Evolutionary conservation across 2,797 vertebrate genomes (phyloP), one percentile per base, ranked within the genome.

Genomic region (Mareca strepera): DNA sequence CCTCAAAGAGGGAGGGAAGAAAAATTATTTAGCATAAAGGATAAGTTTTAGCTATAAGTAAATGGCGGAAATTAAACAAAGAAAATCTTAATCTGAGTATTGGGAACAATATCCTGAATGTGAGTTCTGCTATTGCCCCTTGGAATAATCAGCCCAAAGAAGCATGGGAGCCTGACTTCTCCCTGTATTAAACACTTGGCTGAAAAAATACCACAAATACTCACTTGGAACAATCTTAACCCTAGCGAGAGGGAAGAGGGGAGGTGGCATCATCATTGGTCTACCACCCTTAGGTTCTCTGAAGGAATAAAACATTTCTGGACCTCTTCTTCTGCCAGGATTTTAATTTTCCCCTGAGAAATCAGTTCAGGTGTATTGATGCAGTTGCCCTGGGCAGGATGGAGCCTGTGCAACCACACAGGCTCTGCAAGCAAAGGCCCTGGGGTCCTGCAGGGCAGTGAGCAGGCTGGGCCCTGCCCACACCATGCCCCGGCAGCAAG

Each of bases 51-150:
- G 26, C 79, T 89, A 8, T 63, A 93, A 89, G 75, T 87, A 74
- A 94, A 78, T 52, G 46, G 33, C 63, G 9, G 21, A 91, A 95
- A 75, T 64, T 56, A 87, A 80, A 74, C 66, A 92, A 93, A 94
- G 77, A 67, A 84, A 88, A 93, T 55, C 37, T 62, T 88, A 95
- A 93, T 95, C 39, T 91, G 56, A 90, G 39, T 95, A 80, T 92
- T 92, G 22, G 58, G 68, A 95, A 85, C 18, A 58, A 82, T 89
- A 82, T 89, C 68, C 33, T 85, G 79, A 75, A 85, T 62, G 18
- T 74, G 33, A 81, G 14, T 60, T 92, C 20, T 75, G 20, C 84
- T 94, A 58, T 81, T 91, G 58, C 58, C 11, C 29, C 12, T 18
- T 62, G 73, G 84, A 95, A 92, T 87, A 93, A 58, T 82, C 21